Conservation (phyloP, 2,888 invertebrate genomes). For the Drosophila peninsularis region DNA sequence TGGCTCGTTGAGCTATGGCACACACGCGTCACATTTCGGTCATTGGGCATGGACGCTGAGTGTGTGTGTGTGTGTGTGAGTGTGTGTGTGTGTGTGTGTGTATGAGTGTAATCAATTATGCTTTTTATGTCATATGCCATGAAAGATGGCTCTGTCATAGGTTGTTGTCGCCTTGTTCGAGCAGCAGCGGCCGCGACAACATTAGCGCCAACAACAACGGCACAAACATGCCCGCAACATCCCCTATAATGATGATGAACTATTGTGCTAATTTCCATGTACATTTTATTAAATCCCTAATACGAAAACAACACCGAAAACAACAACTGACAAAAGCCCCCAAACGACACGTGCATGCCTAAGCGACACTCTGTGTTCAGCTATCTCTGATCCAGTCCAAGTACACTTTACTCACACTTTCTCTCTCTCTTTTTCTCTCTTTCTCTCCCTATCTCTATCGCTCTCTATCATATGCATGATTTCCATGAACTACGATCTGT, state of each 20-base stretch:
- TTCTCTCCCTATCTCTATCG: background rate
- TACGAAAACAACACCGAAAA: constrained; percentile 8
- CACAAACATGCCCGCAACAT: background rate
- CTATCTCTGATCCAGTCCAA: background rate
- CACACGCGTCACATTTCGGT: constrained; percentile 3
- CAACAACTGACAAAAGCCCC: background rate
- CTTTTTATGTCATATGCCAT: constrained; percentile 68
- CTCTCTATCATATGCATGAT: too few relatives aligned
- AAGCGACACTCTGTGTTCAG: background rate
- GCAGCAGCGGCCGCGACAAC: constrained; percentile 34
- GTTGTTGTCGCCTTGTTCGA: constrained; percentile 31
- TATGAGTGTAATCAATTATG: constrained; percentile 70
- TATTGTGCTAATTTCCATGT: constrained; percentile 18
- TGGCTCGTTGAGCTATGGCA: constrained; percentile 13
- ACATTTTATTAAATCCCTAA: constrained; percentile 21
- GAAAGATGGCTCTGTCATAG: constrained; percentile 34
- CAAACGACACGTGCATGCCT: too few relatives aligned
- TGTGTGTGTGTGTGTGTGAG: constrained; percentile 11
- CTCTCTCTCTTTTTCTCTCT: background rate
- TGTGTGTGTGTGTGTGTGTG: constrained; percentile 13
- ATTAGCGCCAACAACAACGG: constrained; percentile 45
- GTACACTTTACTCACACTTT: background rate
- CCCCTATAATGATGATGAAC: constrained; percentile 7
- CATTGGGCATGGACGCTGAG: background rate
- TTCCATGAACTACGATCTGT: too few relatives aligned